These are phyloP conservation scores for Macroglossus sobrinus DNA, from an alignment of 2,113 vertebrate species.

Conservation along the genomic window DNA sequence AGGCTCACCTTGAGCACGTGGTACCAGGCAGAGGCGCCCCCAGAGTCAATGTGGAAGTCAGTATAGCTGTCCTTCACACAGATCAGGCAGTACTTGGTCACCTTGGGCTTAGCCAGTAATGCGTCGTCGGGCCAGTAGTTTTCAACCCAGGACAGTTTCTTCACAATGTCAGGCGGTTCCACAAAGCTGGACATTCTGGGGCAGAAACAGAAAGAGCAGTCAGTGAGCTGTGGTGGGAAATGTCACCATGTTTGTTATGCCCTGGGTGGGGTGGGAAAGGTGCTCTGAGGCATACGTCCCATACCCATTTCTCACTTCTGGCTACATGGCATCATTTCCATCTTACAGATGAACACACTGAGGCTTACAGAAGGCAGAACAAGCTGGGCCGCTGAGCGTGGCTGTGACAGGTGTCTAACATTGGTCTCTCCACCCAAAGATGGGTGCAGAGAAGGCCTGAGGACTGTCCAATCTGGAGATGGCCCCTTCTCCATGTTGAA, in stretches of 20 bases:
- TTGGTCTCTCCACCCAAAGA: background rate
- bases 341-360: background rate
- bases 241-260: background rate
- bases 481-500: background rate
- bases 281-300: fast-evolving
- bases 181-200: constrained; percentile 95
- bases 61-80: constrained; percentile 99
- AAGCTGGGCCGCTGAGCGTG: fast-evolving
- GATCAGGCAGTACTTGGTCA: constrained; percentile 98
- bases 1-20: constrained; percentile 93
- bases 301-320: background rate
- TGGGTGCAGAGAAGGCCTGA: fast-evolving
- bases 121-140: constrained; percentile 98
- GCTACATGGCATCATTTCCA: fast-evolving
- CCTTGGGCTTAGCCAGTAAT: constrained; percentile 96
- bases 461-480: background rate
- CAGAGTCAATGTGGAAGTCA: constrained; percentile 97
- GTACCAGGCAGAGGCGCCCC: constrained; percentile 97
- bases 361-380: background rate
- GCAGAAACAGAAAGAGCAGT: constrained; percentile 7
- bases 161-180: constrained; percentile 95
- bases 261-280: background rate
- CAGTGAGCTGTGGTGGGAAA: background rate
- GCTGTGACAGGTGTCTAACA: background rate
- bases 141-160: constrained; percentile 95